Evolutionary conservation across 2,888 invertebrate genomes (phyloP).

Genomic region (Dione vanillae): DNA sequence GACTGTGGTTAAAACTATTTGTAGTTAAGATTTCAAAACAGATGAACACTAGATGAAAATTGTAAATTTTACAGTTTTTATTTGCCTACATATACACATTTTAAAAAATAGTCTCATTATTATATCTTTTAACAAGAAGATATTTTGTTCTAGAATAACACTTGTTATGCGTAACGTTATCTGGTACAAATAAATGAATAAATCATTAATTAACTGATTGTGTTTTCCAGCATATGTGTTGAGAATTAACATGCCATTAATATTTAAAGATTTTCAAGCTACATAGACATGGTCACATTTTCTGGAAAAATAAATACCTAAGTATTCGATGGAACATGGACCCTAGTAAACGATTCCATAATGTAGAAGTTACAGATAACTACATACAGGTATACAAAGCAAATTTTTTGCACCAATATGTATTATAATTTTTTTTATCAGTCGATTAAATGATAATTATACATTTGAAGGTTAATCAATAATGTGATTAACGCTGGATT

Average conservation of each 20-base stretch:
- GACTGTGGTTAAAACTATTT: conserved; percentile 37
- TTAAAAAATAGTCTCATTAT: too few species aligned
- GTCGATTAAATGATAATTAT: neutral
- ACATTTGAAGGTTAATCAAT: neutral
- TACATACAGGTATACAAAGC: neutral
- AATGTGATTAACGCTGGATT: neutral
- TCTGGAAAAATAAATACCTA: neutral
- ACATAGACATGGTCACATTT: neutral
- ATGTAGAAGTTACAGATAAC: neutral
- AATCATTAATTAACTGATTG: neutral
- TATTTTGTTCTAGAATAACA: neutral
- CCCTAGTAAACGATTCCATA: neutral
- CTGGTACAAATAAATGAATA: conserved; percentile 7
- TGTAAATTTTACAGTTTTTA: neutral
- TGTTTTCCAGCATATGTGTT: conserved; percentile 7
- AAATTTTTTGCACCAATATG: neutral
- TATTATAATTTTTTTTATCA: neutral
- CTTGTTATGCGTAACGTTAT: neutral
- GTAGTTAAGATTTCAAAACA: conserved; percentile 31
- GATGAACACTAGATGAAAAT: conserved; percentile 35
- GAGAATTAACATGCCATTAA: conserved; percentile 4
- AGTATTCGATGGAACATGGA: neutral
- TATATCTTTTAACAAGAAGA: neutral
- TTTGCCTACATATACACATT: too few species aligned
- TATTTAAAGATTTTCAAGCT: neutral